Base-by-base conservation (phyloP, 1,140 invertebrate genomes). In the Calliphora vicina region DNA sequence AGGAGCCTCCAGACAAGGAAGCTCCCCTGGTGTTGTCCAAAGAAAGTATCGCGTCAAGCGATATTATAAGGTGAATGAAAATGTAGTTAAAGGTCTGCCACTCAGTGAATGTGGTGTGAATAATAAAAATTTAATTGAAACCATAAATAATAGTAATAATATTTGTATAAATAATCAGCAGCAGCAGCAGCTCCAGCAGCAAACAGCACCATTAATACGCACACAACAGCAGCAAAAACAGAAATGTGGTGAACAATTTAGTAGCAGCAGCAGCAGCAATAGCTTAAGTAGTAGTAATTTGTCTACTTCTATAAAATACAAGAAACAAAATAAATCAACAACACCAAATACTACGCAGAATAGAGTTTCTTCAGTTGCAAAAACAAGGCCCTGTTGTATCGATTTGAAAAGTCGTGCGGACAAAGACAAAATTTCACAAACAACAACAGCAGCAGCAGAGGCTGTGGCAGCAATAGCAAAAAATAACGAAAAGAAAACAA, bases 31-130 rank as follows among this genome's bases (percentile, higher is more conserved):
- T 81, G 71, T 57, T 78, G 74, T 20, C n/a, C 42, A 25, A 71
- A 76, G 45, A 78, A 82, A 78, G 45, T 78, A 82, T 82, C 87
- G 87, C 84, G 86, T 86, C 82, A 86, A 86, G 82, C 87, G 88
- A 85, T 80, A 57, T 78, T 20, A 25, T 25, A 67, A 67, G 10
- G 10, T 23, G 20, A 67, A 23, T 67, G 61, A 67, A 67, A 67
- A 67, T 67, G 61, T 67, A 67, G 61, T 23, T 23, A 23, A 23
- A n/a, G 61, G 61, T 23, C 20, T 20, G 23, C 74, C 35, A 78
- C 35, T 45, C 35, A 45, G 5, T 23, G 74, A 78, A 78, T 20
- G 74, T 78, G 74, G 74, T 43, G n/a, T 43, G n/a, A 78, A 43
- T 23, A 78, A 43, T 20, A 20, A 43, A 67, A 6, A 12, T 10